Conservation (phyloP, 1,140 invertebrate species). For the Psilanteris sp. region DNA sequence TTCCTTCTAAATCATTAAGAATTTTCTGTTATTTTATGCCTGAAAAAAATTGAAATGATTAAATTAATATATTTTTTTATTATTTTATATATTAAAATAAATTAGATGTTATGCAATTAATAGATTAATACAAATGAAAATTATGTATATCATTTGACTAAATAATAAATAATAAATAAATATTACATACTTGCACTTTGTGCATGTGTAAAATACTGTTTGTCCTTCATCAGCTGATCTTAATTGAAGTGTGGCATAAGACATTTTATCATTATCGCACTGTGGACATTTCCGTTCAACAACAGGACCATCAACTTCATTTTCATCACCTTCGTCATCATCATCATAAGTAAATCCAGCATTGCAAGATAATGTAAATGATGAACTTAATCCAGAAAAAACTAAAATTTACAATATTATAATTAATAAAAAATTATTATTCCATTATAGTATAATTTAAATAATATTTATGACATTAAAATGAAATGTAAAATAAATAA, state of each 20-base stretch:
- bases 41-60: slow-evolving; percentile 78
- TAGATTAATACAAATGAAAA: too few species aligned
- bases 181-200: slow-evolving; percentile 92
- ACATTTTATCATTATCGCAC: slow-evolving; percentile 95
- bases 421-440: slow-evolving; percentile 1
- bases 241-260: slow-evolving; percentile 95
- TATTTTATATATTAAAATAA: too few species aligned
- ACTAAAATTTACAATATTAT: slow-evolving; percentile 75
- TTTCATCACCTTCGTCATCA: slow-evolving; percentile 68
- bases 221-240: slow-evolving; percentile 99
- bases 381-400: slow-evolving; percentile 83
- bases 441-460: too few species aligned
- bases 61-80: neutral
- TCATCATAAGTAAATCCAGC: slow-evolving; percentile 80
- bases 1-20: slow-evolving; percentile 75
- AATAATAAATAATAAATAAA: too few species aligned
- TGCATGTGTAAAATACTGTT: slow-evolving; percentile 98
- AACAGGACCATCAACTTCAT: slow-evolving; percentile 85
- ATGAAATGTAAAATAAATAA: neutral
- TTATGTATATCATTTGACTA: too few species aligned
- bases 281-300: slow-evolving; percentile 93
- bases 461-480: too few species aligned
- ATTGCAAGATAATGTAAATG: slow-evolving; percentile 86
- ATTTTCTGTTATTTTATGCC: slow-evolving; percentile 87
- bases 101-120: too few species aligned